These are phyloP conservation scores for Calameuta filiformis DNA, from an alignment of 2,888 invertebrate genomes.

Conservation along the genomic window DNA sequence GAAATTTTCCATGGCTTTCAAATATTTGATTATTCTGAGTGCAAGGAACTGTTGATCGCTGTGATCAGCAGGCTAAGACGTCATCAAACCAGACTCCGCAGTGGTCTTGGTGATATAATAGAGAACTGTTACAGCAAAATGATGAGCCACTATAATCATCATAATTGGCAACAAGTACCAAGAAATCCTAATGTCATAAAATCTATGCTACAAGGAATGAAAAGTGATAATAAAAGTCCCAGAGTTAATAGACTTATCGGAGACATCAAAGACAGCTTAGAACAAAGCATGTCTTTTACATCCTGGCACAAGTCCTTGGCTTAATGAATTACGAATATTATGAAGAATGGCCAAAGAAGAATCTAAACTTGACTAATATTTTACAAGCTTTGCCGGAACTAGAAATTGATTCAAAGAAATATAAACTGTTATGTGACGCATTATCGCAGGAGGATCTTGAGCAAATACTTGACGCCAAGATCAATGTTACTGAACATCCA, in stretches of 20 bases:
- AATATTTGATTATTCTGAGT: slow-evolving; percentile 9
- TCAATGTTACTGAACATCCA: too few relatives aligned
- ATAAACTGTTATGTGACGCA: slow-evolving; percentile 1
- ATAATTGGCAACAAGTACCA: too few relatives aligned
- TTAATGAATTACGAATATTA: too few relatives aligned
- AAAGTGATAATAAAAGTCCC: background rate
- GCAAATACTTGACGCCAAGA: slow-evolving; percentile 4
- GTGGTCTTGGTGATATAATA: too few relatives aligned
- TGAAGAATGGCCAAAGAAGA: background rate
- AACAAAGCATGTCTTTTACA: too few relatives aligned
- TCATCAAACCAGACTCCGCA: background rate
- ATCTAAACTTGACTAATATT: slow-evolving; percentile 15
- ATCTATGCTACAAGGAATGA: too few relatives aligned
- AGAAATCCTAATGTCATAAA: too few relatives aligned
- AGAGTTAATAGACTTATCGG: background rate
- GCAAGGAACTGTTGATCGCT: slow-evolving; percentile 17
- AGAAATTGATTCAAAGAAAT: slow-evolving; percentile 14
- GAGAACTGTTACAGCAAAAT: too few relatives aligned
- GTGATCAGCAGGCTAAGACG: slow-evolving; percentile 22
- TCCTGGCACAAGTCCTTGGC: too few relatives aligned
- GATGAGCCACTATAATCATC: too few relatives aligned
- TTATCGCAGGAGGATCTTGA: slow-evolving; percentile 8
- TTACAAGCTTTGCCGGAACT: slow-evolving; percentile 11
- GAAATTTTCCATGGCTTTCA: slow-evolving; percentile 8
- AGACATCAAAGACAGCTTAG: too few relatives aligned